phyloP scores from a whole-genome alignment of 1,140 invertebrate genomes.

The Pseudomyrmex pallidus region DNA sequence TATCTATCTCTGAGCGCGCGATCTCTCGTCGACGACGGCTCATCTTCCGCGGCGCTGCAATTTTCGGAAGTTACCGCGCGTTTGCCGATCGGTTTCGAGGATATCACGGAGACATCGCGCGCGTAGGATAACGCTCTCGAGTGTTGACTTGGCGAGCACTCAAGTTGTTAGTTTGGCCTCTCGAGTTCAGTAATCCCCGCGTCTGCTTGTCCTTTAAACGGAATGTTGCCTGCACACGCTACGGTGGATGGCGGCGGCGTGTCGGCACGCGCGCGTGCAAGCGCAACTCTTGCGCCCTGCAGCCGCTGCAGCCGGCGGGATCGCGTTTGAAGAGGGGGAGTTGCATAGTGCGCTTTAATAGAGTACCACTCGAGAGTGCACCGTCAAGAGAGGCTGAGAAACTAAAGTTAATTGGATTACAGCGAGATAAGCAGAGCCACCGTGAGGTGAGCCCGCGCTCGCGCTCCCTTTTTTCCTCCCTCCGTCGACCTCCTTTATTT shows the following conservation, averaged over 20 bases:
- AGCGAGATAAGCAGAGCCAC: slow-evolving; percentile 25
- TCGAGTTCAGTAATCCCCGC: slow-evolving; percentile 54
- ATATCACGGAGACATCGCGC: slow-evolving; percentile 46
- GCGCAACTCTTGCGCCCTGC: slow-evolving; percentile 28
- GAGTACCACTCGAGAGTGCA: slow-evolving; percentile 50
- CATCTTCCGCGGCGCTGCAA: background rate
- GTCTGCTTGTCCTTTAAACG: slow-evolving; percentile 56
- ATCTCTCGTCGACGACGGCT: too few relatives aligned
- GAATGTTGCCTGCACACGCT: slow-evolving; percentile 45
- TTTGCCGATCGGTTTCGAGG: slow-evolving; percentile 50
- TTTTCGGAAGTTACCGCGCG: slow-evolving; percentile 5
- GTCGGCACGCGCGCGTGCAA: slow-evolving; percentile 45
- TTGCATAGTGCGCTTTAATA: slow-evolving; percentile 57
- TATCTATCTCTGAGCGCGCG: too few relatives aligned
- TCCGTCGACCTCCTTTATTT: slow-evolving; percentile 1
- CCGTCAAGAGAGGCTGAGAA: slow-evolving; percentile 54
- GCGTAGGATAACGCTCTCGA: slow-evolving; percentile 30
- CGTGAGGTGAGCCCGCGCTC: background rate
- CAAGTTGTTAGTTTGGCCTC: slow-evolving; percentile 61
- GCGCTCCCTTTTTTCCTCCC: slow-evolving; percentile 11
- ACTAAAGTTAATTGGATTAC: slow-evolving; percentile 60
- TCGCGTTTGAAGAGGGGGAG: slow-evolving; percentile 52
- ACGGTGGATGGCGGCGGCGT: too few relatives aligned
- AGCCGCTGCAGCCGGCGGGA: slow-evolving; percentile 30
- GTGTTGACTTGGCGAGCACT: slow-evolving; percentile 56